Evolutionary conservation across 53 echinoderm and acorn worm species (phyloP).

Genomic region (Paelopatides confundens): DNA sequence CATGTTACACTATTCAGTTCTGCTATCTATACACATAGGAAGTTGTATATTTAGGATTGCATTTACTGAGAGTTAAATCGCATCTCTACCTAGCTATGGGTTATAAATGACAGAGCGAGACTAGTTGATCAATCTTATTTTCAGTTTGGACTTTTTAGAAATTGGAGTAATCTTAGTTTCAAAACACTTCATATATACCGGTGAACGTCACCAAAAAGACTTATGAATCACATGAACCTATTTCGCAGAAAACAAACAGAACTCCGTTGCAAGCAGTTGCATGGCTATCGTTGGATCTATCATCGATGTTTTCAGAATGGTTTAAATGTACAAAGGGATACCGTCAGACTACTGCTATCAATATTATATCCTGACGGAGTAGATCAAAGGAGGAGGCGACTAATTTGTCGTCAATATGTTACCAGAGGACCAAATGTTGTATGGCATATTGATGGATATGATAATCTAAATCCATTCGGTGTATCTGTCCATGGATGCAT

Average conservation of each 20-base stretch:
- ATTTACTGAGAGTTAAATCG: too few relatives aligned
- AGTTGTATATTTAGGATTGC: too few relatives aligned
- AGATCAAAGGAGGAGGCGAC: constrained; percentile 42
- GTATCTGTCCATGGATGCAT: constrained; percentile 70
- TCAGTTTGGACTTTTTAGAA: neutral
- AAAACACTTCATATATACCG: neutral
- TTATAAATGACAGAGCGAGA: neutral
- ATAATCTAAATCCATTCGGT: constrained; percentile 58
- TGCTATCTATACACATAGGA: too few relatives aligned
- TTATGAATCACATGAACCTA: neutral
- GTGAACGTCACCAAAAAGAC: neutral
- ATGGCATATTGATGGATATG: constrained; percentile 44
- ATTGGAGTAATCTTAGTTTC: neutral
- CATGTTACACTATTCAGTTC: too few relatives aligned
- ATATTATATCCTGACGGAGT: constrained; percentile 54
- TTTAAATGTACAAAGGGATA: neutral
- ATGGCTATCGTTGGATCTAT: constrained; percentile 6
- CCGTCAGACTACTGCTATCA: neutral
- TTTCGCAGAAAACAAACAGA: neutral
- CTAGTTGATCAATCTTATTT: neutral
- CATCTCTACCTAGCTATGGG: too few relatives aligned
- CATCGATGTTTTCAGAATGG: neutral
- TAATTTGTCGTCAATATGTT: constrained; percentile 48
- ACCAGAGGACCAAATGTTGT: constrained; percentile 58
- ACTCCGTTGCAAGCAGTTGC: constrained; percentile 34